Base-by-base conservation (phyloP, 2,113 vertebrate species). In the Phainopepla nitens region DNA sequence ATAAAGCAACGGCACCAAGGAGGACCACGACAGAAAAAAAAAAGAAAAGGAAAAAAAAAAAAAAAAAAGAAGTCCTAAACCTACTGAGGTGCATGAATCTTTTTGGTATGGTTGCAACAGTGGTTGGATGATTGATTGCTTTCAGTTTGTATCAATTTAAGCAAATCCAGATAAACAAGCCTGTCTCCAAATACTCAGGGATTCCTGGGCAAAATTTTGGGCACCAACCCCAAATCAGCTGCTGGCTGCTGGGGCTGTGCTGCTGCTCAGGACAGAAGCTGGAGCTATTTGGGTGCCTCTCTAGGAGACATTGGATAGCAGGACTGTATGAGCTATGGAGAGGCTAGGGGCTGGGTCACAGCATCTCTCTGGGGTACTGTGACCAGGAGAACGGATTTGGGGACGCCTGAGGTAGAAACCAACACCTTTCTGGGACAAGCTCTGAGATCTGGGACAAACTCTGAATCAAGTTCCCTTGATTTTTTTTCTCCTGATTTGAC, bases 401-500 rank as follows among this genome's bases (percentile, higher is more conserved):
- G 13, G n/a, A 54, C 21, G 28, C 11, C 18, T 62, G 35, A 84
- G 47, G 27, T 4, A 66, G 24, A 28, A 70, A 39, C 6, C 6
- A 14, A 27, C 0, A 0, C 4, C 0, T 0, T 75, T 60, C 44
- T 3, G 1, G 29, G 36, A n/a, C 24, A 64, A 56, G 19, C 13
- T 60, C 44, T 82, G 82, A 76, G 35, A 36, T 45, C 33, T 57
- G n/a, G n/a, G n/a, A n/a, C n/a, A n/a, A n/a, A n/a, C n/a, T n/a
- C n/a, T n/a, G n/a, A n/a, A n/a, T n/a, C n/a, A n/a, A n/a, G n/a
- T n/a, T 56, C 15, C 4, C 12, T 42, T 77, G 9, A 19, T 79
- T 79, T 39, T 79, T 39, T 91, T 81, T 64, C 41, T 65, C 10
- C 42, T 70, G 7, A 24, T 84, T 42, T 65, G 58, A n/a, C 13